Evolutionary conservation across 2,113 vertebrate species (phyloP).

Genomic region (Zeus faber): DNA sequence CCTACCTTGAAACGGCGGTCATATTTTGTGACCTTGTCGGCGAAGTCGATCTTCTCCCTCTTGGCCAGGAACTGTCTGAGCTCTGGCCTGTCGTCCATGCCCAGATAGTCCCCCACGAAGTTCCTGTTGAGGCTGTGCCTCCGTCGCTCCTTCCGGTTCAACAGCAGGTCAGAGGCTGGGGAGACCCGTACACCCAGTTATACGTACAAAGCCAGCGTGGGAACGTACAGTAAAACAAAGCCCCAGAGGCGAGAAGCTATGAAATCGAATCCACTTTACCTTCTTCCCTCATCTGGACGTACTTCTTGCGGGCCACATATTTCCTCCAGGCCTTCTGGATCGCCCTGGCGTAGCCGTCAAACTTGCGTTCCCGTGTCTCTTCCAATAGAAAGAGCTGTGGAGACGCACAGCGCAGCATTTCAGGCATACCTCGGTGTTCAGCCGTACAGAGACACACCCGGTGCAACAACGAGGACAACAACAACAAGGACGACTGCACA

Average conservation of each 20-base stretch:
- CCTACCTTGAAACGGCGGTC: slow-evolving; percentile 93
- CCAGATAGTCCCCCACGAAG: slow-evolving; percentile 95
- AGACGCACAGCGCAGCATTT: slow-evolving; percentile 10
- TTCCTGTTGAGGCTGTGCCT: slow-evolving; percentile 96
- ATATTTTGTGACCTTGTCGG: slow-evolving; percentile 91
- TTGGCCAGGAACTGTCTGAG: slow-evolving; percentile 92
- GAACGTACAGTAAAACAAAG: background rate
- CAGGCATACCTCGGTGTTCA: slow-evolving; percentile 11
- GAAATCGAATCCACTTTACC: slow-evolving; percentile 70
- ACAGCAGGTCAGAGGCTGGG: slow-evolving; percentile 88
- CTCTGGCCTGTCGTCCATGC: slow-evolving; percentile 93
- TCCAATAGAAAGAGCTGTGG: slow-evolving; percentile 91
- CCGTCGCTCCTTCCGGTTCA: slow-evolving; percentile 93
- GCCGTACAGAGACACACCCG: too few relatives aligned
- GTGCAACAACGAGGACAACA: background rate
- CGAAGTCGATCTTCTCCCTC: slow-evolving; percentile 95
- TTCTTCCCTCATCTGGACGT: slow-evolving; percentile 97
- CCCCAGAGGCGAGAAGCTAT: background rate
- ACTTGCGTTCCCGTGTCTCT: slow-evolving; percentile 96
- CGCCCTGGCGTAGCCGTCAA: slow-evolving; percentile 89
- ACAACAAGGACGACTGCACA: slow-evolving; percentile 12
- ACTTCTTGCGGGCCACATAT: slow-evolving; percentile 88
- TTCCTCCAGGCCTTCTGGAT: slow-evolving; percentile 97
- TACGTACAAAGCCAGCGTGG: background rate
- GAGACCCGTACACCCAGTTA: too few relatives aligned